Percentiles rank a stretch among this genome's conserved stretches.
phyloP scores from a whole-genome alignment of 1,140 invertebrate species.

The Coptotermes formosanus region DNA sequence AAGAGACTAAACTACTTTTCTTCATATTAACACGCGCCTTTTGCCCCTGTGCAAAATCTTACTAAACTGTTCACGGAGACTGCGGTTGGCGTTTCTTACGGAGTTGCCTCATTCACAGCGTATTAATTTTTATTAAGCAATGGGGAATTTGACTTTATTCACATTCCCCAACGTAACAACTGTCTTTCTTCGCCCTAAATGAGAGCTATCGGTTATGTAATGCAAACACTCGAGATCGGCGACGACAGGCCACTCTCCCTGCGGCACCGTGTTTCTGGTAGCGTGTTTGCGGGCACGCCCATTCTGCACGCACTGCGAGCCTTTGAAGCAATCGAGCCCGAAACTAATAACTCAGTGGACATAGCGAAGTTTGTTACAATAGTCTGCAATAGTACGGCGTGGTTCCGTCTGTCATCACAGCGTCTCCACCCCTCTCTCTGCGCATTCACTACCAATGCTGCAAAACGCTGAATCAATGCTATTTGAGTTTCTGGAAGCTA shows the following conservation, averaged over 20 bases:
- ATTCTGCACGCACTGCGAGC: not conserved
- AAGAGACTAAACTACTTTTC: too few relatives aligned
- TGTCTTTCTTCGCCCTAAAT: too few relatives aligned
- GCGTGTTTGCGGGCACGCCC: not conserved
- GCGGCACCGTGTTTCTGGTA: not conserved
- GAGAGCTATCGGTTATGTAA: too few relatives aligned
- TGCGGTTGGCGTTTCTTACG: too few relatives aligned
- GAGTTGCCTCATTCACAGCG: too few relatives aligned
- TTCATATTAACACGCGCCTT: too few relatives aligned
- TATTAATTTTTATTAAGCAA: too few relatives aligned
- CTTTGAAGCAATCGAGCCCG: conserved; percentile 13
- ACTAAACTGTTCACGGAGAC: too few relatives aligned
- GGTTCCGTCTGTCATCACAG: not conserved
- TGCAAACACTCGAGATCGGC: too few relatives aligned
- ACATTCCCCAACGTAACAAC: too few relatives aligned
- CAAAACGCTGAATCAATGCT: not conserved
- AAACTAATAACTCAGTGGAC: conserved; percentile 18
- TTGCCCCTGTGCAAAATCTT: too few relatives aligned
- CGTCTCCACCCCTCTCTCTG: not conserved
- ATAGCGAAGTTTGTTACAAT: not conserved
- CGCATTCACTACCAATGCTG: not conserved
- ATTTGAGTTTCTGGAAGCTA: not conserved
- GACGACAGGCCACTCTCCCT: not conserved
- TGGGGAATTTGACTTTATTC: too few relatives aligned
- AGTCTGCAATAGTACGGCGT: not conserved